Conservation (phyloP, 1,140 invertebrate genomes). For the Reticulitermes speratus region DNA sequence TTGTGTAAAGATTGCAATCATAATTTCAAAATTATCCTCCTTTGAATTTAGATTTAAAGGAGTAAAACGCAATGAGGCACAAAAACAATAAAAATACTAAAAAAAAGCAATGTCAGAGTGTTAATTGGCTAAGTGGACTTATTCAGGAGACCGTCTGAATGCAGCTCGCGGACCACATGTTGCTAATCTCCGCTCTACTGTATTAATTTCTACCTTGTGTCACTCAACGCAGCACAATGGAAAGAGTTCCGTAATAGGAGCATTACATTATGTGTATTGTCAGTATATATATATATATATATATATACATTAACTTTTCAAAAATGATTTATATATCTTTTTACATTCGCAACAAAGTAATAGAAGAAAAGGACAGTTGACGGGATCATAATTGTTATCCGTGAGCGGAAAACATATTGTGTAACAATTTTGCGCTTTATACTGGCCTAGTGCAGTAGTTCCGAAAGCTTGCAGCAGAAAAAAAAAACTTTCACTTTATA, state of each 20-base stretch:
- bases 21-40: too few species aligned
- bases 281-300: not conserved
- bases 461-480: not conserved
- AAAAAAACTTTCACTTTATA: not conserved
- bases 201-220: not conserved
- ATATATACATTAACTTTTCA: not conserved
- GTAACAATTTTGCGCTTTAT: not conserved
- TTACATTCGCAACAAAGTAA: not conserved
- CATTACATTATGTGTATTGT: not conserved
- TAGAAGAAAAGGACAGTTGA: not conserved
- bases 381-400: not conserved
- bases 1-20: too few species aligned
- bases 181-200: not conserved
- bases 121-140: too few species aligned
- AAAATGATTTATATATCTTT: not conserved
- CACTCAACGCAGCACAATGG: not conserved
- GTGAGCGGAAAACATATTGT: not conserved
- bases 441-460: not conserved
- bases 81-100: too few species aligned
- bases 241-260: not conserved
- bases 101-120: too few species aligned
- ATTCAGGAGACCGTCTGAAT: too few species aligned
- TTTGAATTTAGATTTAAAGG: too few species aligned
- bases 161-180: too few species aligned
- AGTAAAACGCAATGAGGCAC: too few species aligned